Conservation (phyloP, 1,140 invertebrate species). For the Solenopsis invicta region DNA sequence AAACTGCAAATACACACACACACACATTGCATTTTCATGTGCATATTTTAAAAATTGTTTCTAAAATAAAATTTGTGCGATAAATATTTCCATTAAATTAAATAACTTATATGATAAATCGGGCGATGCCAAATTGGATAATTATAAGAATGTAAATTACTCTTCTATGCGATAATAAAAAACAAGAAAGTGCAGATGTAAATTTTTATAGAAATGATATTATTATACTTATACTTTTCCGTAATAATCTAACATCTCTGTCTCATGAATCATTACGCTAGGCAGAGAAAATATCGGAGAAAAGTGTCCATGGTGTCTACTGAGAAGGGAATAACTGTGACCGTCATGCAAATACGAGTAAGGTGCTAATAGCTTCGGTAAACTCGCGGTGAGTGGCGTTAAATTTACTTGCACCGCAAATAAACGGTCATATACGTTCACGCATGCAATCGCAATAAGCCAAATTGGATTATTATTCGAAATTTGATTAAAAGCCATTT, state of each 20-base stretch:
- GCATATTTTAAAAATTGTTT: not conserved
- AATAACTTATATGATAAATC: not conserved
- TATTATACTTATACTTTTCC: not conserved
- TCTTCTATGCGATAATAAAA: not conserved
- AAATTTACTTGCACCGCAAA: slow-evolving; percentile 24
- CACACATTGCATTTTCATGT: not conserved
- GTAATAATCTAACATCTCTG: slow-evolving; percentile 18
- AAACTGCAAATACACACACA: not conserved
- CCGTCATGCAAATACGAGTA: slow-evolving; percentile 24
- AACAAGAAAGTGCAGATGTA: too few relatives aligned
- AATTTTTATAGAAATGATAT: too few relatives aligned
- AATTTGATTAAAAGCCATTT: not conserved
- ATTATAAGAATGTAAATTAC: not conserved
- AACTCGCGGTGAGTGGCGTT: slow-evolving; percentile 14
- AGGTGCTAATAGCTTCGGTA: slow-evolving; percentile 43
- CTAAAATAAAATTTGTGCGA: not conserved
- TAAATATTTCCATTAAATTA: not conserved
- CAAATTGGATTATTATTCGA: not conserved
- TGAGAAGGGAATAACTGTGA: slow-evolving; percentile 17
- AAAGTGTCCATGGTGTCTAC: not conserved
- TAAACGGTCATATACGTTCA: not conserved
- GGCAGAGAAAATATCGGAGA: not conserved
- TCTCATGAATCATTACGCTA: slow-evolving; percentile 20
- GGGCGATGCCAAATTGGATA: not conserved
- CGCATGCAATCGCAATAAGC: not conserved